Evolutionary conservation across 2,888 invertebrate genomes (phyloP).

Genomic region (Ceramica pisi): DNA sequence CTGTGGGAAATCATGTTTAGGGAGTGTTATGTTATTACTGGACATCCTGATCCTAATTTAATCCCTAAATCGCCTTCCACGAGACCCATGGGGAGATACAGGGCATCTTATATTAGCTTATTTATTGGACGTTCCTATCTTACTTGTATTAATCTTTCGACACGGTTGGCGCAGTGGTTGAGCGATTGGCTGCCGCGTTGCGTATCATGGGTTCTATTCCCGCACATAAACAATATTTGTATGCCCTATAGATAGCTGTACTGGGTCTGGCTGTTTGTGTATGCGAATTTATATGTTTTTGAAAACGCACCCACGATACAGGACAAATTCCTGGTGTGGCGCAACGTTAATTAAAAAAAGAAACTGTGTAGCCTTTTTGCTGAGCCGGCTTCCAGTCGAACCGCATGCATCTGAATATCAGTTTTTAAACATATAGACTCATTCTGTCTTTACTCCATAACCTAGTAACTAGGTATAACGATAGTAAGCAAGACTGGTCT

Average conservation of each 20-base stretch:
- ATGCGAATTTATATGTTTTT: too few species aligned
- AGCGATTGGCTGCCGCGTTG: too few species aligned
- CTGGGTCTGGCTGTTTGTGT: too few species aligned
- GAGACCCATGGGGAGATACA: constrained; percentile 36
- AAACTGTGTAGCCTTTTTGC: background rate
- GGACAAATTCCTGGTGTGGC: too few species aligned
- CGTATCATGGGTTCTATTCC: too few species aligned
- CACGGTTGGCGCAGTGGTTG: too few species aligned
- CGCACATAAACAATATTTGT: too few species aligned
- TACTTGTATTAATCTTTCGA: background rate
- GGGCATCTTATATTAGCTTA: background rate
- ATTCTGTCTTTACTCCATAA: background rate
- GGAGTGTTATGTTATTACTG: constrained; percentile 41
- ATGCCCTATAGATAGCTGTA: too few species aligned
- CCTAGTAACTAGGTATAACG: background rate
- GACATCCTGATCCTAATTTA: constrained; percentile 37
- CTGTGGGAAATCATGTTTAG: constrained; percentile 42
- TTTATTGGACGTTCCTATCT: constrained; percentile 19
- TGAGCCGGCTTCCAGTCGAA: background rate
- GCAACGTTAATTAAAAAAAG: too few species aligned
- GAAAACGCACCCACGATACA: too few species aligned
- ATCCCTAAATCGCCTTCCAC: constrained; percentile 45
- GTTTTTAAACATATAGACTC: background rate
- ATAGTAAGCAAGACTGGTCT: background rate
- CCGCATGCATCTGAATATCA: background rate